These are phyloP conservation scores for Epizoanthus stellaris DNA, from an alignment of 92 coral and sea anemone species.

Conservation along the genomic window DNA sequence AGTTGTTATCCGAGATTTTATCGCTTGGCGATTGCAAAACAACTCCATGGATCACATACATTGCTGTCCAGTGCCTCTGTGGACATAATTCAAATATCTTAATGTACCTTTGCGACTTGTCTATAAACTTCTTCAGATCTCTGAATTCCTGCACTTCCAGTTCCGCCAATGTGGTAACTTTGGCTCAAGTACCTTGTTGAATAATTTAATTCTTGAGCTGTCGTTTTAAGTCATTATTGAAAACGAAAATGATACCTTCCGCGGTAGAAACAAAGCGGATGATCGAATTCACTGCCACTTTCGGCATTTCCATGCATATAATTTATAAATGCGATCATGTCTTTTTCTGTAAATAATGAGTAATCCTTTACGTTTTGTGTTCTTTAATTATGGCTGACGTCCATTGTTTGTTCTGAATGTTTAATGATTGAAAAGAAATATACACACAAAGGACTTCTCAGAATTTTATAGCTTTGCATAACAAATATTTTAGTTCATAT, in stretches of 20 bases:
- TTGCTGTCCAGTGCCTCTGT: not conserved
- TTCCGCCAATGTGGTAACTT: too few species aligned
- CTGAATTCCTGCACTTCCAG: too few species aligned
- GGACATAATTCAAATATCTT: constrained; percentile 6
- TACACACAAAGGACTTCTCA: not conserved
- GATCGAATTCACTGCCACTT: not conserved
- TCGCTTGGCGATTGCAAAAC: constrained; percentile 5
- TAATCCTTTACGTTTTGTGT: not conserved
- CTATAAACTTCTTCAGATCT: too few species aligned
- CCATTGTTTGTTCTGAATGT: not conserved
- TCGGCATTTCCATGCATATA: not conserved
- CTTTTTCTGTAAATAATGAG: not conserved
- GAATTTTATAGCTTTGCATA: too few species aligned
- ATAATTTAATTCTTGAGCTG: not conserved
- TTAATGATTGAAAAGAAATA: not conserved
- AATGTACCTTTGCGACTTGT: not conserved
- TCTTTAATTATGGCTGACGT: not conserved
- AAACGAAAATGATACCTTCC: not conserved
- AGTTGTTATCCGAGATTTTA: not conserved
- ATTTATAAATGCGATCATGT: not conserved
- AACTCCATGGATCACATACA: not conserved
- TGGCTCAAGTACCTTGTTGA: too few species aligned
- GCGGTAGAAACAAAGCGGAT: not conserved
- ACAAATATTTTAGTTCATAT: not conserved
- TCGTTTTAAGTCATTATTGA: not conserved